Evolutionary conservation across 2,113 vertebrate genomes (phyloP).

Genomic region (Smithornis capensis): DNA sequence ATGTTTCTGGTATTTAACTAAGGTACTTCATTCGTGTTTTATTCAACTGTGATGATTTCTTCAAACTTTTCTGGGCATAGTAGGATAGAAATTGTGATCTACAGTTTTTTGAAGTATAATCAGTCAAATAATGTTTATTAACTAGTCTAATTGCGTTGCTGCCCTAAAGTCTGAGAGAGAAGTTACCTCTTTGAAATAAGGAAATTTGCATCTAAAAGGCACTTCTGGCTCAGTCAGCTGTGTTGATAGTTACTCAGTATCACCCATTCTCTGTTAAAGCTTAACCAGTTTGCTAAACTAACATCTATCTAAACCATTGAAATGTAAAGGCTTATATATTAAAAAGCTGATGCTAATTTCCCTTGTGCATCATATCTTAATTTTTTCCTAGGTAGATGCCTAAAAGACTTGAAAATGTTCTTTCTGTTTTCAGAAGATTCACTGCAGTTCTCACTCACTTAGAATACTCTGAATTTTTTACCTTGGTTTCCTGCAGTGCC

Average conservation of each 20-base stretch:
- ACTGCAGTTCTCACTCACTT: neutral
- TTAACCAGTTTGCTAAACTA: conserved; percentile 49
- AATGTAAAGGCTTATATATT: conserved; percentile 51
- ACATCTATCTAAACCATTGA: conserved; percentile 12
- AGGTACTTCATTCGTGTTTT: neutral
- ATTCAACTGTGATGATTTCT: neutral
- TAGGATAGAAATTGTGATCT: neutral
- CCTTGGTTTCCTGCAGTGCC: neutral
- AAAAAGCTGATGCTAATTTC: neutral
- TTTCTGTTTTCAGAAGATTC: neutral
- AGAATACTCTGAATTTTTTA: neutral
- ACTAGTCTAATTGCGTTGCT: neutral
- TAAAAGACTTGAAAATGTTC: neutral
- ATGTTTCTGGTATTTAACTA: neutral
- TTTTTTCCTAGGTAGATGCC: neutral
- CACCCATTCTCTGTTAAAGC: conserved; percentile 55
- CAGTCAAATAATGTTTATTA: neutral
- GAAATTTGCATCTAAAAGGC: conserved; percentile 35
- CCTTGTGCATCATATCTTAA: neutral
- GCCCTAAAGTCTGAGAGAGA: neutral
- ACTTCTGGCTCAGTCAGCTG: conserved; percentile 42
- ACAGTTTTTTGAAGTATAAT: neutral
- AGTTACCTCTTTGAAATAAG: neutral
- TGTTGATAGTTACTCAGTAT: conserved; percentile 54
- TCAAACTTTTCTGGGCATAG: neutral